phyloP scores from a whole-genome alignment of 2,888 invertebrate species.

The Oithona nana region DNA sequence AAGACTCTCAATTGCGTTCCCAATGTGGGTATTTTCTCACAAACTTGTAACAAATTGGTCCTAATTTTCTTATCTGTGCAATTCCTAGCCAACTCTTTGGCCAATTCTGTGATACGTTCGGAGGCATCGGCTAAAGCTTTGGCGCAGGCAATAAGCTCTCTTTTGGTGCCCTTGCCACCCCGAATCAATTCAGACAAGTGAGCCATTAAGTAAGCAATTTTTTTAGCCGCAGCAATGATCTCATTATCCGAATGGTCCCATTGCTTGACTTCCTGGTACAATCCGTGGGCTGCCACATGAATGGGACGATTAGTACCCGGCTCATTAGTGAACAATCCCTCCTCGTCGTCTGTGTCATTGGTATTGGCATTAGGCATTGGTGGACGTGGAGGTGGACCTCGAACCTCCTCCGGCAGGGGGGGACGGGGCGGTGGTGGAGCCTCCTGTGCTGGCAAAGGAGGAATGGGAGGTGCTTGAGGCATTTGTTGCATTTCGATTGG shows the following conservation, averaged over 20 bases:
- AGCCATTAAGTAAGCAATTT: constrained; percentile 97
- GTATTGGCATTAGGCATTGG: background rate
- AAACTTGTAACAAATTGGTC: constrained; percentile 32
- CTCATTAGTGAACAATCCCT: constrained; percentile 33
- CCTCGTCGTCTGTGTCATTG: constrained; percentile 58
- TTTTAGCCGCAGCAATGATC: constrained; percentile 93
- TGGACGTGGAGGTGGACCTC: background rate
- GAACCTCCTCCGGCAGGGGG: constrained; percentile 48
- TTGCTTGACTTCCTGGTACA: constrained; percentile 84
- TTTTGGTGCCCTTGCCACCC: constrained; percentile 70
- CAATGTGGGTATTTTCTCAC: constrained; percentile 17
- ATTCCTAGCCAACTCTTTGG: constrained; percentile 89
- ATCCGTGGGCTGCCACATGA: constrained; percentile 90
- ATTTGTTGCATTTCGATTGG: background rate
- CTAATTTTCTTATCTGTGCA: constrained; percentile 98
- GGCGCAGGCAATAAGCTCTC: constrained; percentile 92
- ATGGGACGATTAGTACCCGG: constrained; percentile 92
- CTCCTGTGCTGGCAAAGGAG: constrained; percentile 35
- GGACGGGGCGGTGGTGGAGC: constrained; percentile 54
- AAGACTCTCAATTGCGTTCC: constrained; percentile 18
- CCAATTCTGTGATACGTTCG: constrained; percentile 49
- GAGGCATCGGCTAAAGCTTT: constrained; percentile 37
- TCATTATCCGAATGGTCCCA: constrained; percentile 99
- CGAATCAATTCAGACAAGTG: constrained; percentile 70
- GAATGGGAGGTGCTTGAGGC: constrained; percentile 34